Evolutionary conservation across 1,140 invertebrate species (phyloP), one percentile per base, ranked within the genome.

Genomic region (Monomorium pharaonis): DNA sequence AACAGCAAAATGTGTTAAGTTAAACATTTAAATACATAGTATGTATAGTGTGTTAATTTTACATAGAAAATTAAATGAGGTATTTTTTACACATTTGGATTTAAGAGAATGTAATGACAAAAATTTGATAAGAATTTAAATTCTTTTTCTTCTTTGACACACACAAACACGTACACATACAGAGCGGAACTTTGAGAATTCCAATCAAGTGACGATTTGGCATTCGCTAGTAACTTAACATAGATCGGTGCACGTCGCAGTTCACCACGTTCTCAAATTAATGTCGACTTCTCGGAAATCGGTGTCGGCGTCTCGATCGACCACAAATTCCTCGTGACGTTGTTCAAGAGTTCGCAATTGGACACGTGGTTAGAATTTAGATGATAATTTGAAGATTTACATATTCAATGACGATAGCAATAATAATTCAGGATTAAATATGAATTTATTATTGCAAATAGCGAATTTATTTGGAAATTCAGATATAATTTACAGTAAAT

Each of bases 271-370:
- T 74, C 37, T 58, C 37, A 10, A 56, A 1, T 81, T 81, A 72
- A 81, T 58, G 65, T 72, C 65, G 12, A 70, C 44, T 72, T 81
- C 78, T 72, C 24, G 65, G 21, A 70, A 80, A 70, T 54, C 33
- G 47, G 24, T 42, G 37, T 80, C 47, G 33, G 24, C n/a, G 16
- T 81, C 16, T 21, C 14, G 77, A 81, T 44, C 1, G 5, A 49
- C 1, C 24, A 30, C 51, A 14, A 74, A 74, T 74, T 74, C 24
- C 51, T 72, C 16, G 6, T 0, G 21, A 16, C 47, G 5, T 2
- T 77, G 27, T 21, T 37, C 37, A 72, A 58, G 24, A 49, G 21
- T 70, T 30, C 7, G 37, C 16, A 58, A 44, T 83, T 5, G 5
- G 3, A 37, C n/a, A 74, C 27, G 37, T 5, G 12, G 37, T 30